phyloP scores from a whole-genome alignment of 1,140 invertebrate species.

The Spodoptera litura region DNA sequence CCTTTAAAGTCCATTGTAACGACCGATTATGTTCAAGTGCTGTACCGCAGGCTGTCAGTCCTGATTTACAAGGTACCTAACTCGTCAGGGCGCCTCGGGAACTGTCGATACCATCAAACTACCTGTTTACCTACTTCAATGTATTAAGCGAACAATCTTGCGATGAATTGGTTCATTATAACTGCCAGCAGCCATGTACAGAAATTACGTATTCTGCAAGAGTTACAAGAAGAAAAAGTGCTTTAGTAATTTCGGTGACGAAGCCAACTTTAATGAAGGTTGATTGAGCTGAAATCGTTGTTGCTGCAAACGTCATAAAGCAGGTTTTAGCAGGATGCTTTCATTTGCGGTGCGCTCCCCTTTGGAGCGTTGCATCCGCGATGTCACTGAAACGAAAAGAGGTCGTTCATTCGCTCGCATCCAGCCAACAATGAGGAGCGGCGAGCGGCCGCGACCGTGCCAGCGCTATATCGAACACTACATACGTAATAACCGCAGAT shows the following conservation, averaged over 20 bases:
- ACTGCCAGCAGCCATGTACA: background rate
- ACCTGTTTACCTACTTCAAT: slow-evolving; percentile 23
- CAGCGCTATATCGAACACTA: slow-evolving; percentile 72
- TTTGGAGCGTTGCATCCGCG: slow-evolving; percentile 35
- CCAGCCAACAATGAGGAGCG: slow-evolving; percentile 71
- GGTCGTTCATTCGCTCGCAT: slow-evolving; percentile 68
- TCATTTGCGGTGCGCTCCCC: slow-evolving; percentile 16
- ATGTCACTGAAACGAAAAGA: slow-evolving; percentile 81
- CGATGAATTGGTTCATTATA: slow-evolving; percentile 24
- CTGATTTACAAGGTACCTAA: slow-evolving; percentile 28
- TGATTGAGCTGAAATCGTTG: slow-evolving; percentile 9
- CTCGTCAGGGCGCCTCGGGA: slow-evolving; percentile 25
- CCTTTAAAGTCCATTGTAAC: background rate
- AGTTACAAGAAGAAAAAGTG: background rate
- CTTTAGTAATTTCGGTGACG: background rate
- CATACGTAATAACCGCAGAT: slow-evolving; percentile 66
- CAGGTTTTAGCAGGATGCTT: slow-evolving; percentile 31
- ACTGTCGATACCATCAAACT: slow-evolving; percentile 27
- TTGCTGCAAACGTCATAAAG: slow-evolving; percentile 8
- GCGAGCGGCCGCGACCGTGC: slow-evolving; percentile 56
- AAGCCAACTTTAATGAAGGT: background rate
- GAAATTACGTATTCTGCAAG: slow-evolving; percentile 16
- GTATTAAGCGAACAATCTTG: slow-evolving; percentile 25
- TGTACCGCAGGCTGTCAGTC: slow-evolving; percentile 4
- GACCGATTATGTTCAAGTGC: background rate